Percentiles rank a stretch among this genome's conserved stretches.
These are phyloP conservation scores for Phrynocephalus versicolor DNA, from an alignment of 2,113 vertebrate genomes.

Conservation along the genomic window DNA sequence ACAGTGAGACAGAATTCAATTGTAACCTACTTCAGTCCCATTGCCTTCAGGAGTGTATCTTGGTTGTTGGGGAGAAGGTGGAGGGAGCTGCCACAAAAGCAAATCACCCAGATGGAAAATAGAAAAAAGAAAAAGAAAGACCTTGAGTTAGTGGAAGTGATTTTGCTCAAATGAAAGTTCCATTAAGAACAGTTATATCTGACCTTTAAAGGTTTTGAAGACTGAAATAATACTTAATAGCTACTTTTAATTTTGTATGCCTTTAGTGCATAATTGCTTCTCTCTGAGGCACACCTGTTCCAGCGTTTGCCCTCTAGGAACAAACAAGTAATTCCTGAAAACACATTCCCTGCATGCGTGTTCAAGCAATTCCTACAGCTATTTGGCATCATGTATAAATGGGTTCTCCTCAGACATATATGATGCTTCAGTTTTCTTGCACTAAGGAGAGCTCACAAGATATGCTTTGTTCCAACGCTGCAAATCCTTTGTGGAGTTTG, in stretches of 20 bases:
- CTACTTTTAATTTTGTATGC: neutral
- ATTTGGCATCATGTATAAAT: neutral
- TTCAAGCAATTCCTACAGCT: constrained; percentile 7
- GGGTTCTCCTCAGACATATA: neutral
- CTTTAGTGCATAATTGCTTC: neutral
- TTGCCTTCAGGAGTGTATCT: too few relatives aligned
- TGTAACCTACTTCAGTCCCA: too few relatives aligned
- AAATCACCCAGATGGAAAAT: neutral
- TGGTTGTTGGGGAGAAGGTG: too few relatives aligned
- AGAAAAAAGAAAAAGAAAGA: neutral
- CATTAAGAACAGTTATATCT: neutral
- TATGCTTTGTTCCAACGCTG: neutral
- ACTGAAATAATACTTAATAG: neutral
- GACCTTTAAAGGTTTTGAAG: neutral
- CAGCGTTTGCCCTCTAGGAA: neutral
- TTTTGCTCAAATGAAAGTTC: neutral
- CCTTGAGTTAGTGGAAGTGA: neutral
- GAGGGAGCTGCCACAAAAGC: neutral
- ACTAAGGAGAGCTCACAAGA: neutral
- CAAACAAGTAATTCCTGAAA: neutral
- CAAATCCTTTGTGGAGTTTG: neutral
- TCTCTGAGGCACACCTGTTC: neutral
- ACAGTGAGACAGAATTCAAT: too few relatives aligned
- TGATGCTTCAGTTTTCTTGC: neutral
- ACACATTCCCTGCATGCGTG: neutral